Conservation (phyloP, 2,797 vertebrate species). For the Clarias platycephalus region DNA sequence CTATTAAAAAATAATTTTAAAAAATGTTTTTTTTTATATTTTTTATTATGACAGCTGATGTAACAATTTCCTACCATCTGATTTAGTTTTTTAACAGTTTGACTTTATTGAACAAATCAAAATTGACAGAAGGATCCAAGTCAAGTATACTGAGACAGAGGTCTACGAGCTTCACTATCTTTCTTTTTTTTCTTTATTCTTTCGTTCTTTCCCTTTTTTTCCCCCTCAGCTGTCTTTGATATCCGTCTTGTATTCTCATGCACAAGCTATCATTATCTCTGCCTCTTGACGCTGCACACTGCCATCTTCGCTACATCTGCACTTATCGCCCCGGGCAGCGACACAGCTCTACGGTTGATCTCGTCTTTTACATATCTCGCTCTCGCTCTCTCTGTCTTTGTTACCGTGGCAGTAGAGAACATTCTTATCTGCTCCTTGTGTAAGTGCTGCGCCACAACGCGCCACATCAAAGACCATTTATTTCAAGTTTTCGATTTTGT, state of each 20-base stretch:
- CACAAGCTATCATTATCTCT: conserved; percentile 79
- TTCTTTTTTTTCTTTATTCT: conserved; percentile 44
- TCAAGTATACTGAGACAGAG: neutral
- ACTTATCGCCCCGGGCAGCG: conserved; percentile 73
- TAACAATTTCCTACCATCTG: neutral
- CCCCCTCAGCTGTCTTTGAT: conserved; percentile 71
- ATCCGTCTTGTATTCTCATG: conserved; percentile 77
- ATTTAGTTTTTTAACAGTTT: neutral
- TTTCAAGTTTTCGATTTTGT: conserved; percentile 24
- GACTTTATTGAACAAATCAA: neutral
- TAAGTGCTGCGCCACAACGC: neutral
- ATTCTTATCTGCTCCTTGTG: conserved; percentile 30
- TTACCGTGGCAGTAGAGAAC: conserved; percentile 36
- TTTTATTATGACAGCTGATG: neutral
- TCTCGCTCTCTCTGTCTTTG: conserved; percentile 53
- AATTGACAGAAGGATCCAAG: neutral
- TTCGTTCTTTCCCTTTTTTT: conserved; percentile 62
- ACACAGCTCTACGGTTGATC: conserved; percentile 77
- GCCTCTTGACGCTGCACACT: conserved; percentile 77
- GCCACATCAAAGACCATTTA: conserved; percentile 30
- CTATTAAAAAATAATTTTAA: too few relatives aligned
- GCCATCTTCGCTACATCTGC: conserved; percentile 77
- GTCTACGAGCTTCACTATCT: neutral
- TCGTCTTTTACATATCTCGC: conserved; percentile 76
- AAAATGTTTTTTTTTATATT: too few relatives aligned